A percentile compares a stretch with the other conserved stretches of the same genome.
Conservation (phyloP, 23 tunicate species). For the Pegea sp. region DNA sequence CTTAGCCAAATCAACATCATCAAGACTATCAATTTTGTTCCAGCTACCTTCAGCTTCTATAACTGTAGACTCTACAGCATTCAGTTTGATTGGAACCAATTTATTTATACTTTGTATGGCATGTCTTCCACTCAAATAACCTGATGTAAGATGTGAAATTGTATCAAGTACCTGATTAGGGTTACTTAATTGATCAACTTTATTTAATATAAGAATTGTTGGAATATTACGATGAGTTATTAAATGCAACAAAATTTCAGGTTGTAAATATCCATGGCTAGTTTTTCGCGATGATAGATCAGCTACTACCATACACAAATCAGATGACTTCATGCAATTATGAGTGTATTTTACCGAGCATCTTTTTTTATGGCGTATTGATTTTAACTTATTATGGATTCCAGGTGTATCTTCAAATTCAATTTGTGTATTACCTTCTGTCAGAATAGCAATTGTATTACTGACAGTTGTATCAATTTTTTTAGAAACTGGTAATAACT, state of each 20-base stretch:
- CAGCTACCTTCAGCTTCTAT: slow-evolving; percentile 7
- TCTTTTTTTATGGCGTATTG: too few relatives aligned
- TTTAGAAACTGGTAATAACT: slow-evolving; percentile 30
- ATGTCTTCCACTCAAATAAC: slow-evolving; percentile 11
- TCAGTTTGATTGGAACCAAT: slow-evolving; percentile 8
- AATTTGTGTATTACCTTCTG: slow-evolving; percentile 44
- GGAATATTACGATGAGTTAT: slow-evolving; percentile 31
- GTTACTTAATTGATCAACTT: slow-evolving; percentile 14
- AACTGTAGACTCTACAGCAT: slow-evolving; percentile 15
- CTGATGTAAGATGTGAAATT: slow-evolving; percentile 9
- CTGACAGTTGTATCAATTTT: slow-evolving; percentile 54
- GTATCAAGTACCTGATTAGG: slow-evolving; percentile 3
- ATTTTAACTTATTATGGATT: slow-evolving; percentile 19
- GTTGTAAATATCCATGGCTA: slow-evolving; percentile 31
- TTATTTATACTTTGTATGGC: background rate
- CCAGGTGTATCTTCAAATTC: slow-evolving; percentile 83
- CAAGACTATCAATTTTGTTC: background rate
- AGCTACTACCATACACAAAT: slow-evolving; percentile 48
- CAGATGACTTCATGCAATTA: slow-evolving; percentile 12
- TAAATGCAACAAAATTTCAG: slow-evolving; percentile 41
- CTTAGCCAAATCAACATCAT: slow-evolving; percentile 10
- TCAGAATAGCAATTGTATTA: slow-evolving; percentile 28
- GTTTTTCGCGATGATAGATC: slow-evolving; percentile 28
- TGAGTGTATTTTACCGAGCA: slow-evolving; percentile 18
- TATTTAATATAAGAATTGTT: slow-evolving; percentile 45